Conservation (phyloP, 2,888 invertebrate genomes). For the Agrochola lychnidis region DNA sequence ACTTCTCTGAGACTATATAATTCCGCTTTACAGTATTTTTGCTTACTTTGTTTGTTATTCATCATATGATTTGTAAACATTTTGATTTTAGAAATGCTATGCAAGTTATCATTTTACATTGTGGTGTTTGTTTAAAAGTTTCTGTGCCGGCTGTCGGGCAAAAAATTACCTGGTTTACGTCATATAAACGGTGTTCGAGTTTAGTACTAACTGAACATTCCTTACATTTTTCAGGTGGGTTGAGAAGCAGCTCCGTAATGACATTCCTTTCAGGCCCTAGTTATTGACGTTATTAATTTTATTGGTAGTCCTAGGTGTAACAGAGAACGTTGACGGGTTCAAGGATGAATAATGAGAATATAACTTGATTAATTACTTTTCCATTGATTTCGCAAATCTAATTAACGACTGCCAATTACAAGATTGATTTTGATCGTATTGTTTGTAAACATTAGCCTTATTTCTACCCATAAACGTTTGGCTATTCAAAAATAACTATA, state of each 20-base stretch:
- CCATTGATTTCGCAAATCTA: constrained; percentile 15
- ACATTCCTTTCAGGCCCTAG: constrained; percentile 14
- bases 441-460: constrained; percentile 11
- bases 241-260: constrained; percentile 12
- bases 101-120: constrained; percentile 43
- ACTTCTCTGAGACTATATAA: constrained; percentile 17
- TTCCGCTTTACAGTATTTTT: constrained; percentile 42
- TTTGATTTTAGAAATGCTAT: constrained; percentile 44
- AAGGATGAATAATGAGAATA: constrained; percentile 4
- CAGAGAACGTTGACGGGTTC: neutral
- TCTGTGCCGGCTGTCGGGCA: constrained; percentile 16
- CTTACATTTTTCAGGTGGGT: constrained; percentile 9
- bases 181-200: constrained; percentile 21
- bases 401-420: constrained; percentile 18
- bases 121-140: constrained; percentile 30
- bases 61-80: constrained; percentile 54
- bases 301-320: constrained; percentile 16
- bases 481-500: neutral
- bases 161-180: constrained; percentile 45
- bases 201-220: constrained; percentile 12
- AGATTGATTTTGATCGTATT: constrained; percentile 3
- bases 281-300: constrained; percentile 8
- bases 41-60: constrained; percentile 40
- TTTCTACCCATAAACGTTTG: neutral
- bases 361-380: constrained; percentile 4